A percentile compares a stretch with the other conserved stretches of the same genome.
phyloP scores from a whole-genome alignment of 2,113 vertebrate genomes.

The Oryzias melastigma region DNA sequence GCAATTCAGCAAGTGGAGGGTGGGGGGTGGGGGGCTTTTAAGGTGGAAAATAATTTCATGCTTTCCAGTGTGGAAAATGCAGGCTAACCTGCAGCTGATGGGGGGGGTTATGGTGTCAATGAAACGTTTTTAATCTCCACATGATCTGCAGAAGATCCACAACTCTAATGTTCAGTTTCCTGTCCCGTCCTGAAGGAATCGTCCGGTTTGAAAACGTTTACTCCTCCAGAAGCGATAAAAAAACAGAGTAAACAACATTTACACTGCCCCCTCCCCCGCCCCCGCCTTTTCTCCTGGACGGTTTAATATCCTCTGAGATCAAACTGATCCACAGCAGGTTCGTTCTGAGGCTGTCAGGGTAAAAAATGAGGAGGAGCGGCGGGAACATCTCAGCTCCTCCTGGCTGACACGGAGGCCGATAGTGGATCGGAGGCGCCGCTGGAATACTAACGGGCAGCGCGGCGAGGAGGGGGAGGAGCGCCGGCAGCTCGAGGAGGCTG shows the following conservation, averaged over 20 bases:
- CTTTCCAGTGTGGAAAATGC: neutral
- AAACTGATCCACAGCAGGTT: slow-evolving; percentile 52
- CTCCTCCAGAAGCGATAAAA: neutral
- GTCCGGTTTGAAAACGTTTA: too few species aligned
- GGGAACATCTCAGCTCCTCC: slow-evolving; percentile 22
- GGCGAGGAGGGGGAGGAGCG: slow-evolving; percentile 36
- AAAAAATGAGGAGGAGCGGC: slow-evolving; percentile 35
- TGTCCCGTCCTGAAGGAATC: too few species aligned
- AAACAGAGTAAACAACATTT: slow-evolving; percentile 56
- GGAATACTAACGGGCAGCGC: slow-evolving; percentile 62
- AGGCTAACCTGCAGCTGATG: neutral
- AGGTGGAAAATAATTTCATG: slow-evolving; percentile 8
- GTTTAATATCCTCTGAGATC: slow-evolving; percentile 61
- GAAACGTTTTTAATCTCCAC: too few species aligned
- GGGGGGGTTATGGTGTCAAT: too few species aligned
- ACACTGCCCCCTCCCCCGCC: slow-evolving; percentile 32
- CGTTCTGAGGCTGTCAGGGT: slow-evolving; percentile 65
- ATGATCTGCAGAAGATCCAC: too few species aligned
- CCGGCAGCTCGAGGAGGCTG: slow-evolving; percentile 44
- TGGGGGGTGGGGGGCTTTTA: neutral
- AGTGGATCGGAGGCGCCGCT: slow-evolving; percentile 41
- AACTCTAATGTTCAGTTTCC: too few species aligned
- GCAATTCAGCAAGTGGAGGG: slow-evolving; percentile 16
- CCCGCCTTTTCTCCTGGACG: slow-evolving; percentile 1
- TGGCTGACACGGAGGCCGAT: slow-evolving; percentile 52